A percentile compares a stretch with the other conserved stretches of the same genome.
phyloP scores from a whole-genome alignment of 1,140 invertebrate species.

The Caerostris extrusa region DNA sequence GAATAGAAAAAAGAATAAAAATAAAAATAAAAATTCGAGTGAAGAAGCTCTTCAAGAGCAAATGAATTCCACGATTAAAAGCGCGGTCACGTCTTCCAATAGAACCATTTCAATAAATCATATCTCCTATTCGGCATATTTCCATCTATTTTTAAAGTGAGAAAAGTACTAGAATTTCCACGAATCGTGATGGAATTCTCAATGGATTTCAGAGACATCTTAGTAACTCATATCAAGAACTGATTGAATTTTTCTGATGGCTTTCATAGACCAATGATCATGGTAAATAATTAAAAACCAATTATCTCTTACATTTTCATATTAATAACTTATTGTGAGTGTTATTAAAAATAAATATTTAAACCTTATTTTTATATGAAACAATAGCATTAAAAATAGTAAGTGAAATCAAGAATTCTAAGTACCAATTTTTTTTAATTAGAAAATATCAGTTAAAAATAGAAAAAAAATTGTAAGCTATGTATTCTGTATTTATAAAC shows the following conservation, averaged over 20 bases:
- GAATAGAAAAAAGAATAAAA: background rate
- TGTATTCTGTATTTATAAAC: too few relatives aligned
- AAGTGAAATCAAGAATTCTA: too few relatives aligned
- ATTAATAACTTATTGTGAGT: too few relatives aligned
- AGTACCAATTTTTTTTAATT: too few relatives aligned
- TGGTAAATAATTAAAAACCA: background rate
- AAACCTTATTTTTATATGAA: too few relatives aligned
- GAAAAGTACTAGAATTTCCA: background rate
- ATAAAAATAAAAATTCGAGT: background rate
- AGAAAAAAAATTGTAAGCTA: too few relatives aligned
- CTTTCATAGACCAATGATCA: background rate
- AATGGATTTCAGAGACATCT: background rate
- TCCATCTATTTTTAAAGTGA: constrained; percentile 4
- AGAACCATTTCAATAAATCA: constrained; percentile 54
- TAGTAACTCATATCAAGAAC: background rate
- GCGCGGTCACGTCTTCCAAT: constrained; percentile 31
- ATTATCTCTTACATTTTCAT: background rate
- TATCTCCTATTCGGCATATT: constrained; percentile 11
- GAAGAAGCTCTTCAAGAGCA: background rate
- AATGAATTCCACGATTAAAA: constrained; percentile 38
- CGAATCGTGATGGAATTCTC: background rate
- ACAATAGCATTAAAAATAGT: too few relatives aligned
- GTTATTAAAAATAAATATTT: too few relatives aligned
- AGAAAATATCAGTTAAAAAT: too few relatives aligned
- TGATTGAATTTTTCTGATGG: background rate